Percentiles rank a stretch among this genome's conserved stretches.
Evolutionary conservation across 1,140 invertebrate genomes (phyloP).

Genomic region (Saxidomus purpurata): DNA sequence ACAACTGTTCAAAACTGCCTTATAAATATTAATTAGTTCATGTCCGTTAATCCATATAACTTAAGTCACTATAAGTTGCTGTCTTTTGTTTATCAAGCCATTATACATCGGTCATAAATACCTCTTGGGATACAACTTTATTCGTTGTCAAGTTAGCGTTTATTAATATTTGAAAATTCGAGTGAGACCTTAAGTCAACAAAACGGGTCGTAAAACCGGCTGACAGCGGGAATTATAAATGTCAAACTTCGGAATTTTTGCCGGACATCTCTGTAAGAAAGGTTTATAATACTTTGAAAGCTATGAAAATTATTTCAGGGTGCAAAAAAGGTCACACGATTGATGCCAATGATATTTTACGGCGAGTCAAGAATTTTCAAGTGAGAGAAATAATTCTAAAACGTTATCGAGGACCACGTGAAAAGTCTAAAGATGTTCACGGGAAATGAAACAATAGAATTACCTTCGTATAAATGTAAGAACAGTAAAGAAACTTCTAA

Average conservation of each 20-base stretch:
- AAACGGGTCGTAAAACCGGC: conserved; percentile 34
- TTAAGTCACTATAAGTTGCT: conserved; percentile 7
- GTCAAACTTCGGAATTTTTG: conserved; percentile 12
- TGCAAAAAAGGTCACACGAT: not conserved
- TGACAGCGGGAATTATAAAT: conserved; percentile 40
- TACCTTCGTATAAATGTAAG: no score
- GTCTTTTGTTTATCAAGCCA: conserved; percentile 38
- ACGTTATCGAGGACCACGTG: no score
- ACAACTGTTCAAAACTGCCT: not conserved
- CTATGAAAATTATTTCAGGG: not conserved
- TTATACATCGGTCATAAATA: conserved; percentile 37
- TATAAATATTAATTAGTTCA: conserved; percentile 27
- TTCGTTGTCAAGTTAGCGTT: conserved; percentile 55
- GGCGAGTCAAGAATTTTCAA: no score
- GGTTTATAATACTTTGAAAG: not conserved
- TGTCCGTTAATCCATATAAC: not conserved
- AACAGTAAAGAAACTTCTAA: no score
- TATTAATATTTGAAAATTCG: conserved; percentile 63
- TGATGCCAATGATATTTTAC: no score
- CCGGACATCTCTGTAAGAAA: conserved; percentile 8
- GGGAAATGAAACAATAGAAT: no score
- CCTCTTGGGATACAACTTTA: conserved; percentile 21
- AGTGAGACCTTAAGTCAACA: conserved; percentile 37
- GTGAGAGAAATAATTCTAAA: no score
- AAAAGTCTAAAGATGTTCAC: no score